Evolutionary conservation across 2,797 vertebrate genomes (phyloP).

Genomic region (Picus viridis): DNA sequence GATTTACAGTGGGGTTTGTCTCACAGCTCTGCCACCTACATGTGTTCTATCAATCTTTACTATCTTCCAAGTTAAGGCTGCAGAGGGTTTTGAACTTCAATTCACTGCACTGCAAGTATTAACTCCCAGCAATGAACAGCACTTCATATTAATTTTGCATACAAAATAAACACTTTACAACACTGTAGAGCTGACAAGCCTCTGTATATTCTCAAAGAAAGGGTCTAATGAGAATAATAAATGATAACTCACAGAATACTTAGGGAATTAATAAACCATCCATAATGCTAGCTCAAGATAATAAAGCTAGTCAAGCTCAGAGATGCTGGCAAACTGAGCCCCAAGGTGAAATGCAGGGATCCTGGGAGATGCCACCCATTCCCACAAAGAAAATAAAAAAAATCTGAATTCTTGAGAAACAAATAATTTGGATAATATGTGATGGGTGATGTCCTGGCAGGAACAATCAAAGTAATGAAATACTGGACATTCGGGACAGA

Average conservation of each 20-base stretch:
- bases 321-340: background rate
- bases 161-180: background rate
- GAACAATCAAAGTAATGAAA: background rate
- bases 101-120: background rate
- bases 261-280: constrained; percentile 9
- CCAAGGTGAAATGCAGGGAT: constrained; percentile 10
- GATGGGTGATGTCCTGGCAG: background rate
- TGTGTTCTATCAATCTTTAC: background rate
- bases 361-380: background rate
- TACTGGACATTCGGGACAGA: background rate
- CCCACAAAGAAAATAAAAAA: background rate
- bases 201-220: background rate
- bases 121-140: constrained; percentile 1
- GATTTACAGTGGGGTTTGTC: background rate
- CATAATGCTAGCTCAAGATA: background rate
- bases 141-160: background rate
- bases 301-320: constrained; percentile 9
- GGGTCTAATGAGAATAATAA: background rate
- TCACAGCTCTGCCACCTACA: constrained; percentile 3
- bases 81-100: background rate
- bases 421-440: background rate
- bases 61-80: background rate
- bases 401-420: background rate
- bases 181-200: background rate
- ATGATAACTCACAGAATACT: constrained; percentile 22